phyloP scores from a whole-genome alignment of 1,140 invertebrate genomes.

The Cotesia typhae region DNA sequence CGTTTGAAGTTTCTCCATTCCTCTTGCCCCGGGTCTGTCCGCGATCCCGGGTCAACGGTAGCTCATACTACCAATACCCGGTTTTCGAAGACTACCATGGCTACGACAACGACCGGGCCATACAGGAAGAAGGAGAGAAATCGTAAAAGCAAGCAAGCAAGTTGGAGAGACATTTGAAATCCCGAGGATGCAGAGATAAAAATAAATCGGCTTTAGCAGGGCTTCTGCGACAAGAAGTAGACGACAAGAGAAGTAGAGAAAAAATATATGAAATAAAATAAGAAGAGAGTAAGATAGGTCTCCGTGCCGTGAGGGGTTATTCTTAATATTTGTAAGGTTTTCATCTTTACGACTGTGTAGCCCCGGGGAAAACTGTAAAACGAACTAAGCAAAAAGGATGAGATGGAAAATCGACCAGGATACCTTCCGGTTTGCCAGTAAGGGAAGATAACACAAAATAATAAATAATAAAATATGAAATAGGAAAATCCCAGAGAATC shows the following conservation, averaged over 20 bases:
- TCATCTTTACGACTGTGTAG: conserved; percentile 44
- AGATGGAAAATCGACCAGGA: conserved; percentile 21
- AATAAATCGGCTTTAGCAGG: conserved; percentile 56
- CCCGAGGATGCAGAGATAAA: conserved; percentile 49
- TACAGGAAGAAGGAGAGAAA: conserved; percentile 8
- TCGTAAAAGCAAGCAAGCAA: conserved; percentile 5
- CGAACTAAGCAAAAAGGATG: conserved; percentile 18
- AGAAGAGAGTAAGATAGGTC: conserved; percentile 33
- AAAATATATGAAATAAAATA: not conserved
- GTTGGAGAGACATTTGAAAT: conserved; percentile 40
- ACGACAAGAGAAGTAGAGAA: conserved; percentile 13
- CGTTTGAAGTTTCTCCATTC: conserved; percentile 28
- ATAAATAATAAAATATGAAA: conserved; percentile 23
- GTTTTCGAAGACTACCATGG: not conserved
- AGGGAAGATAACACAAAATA: not conserved
- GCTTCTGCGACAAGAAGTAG: conserved; percentile 42
- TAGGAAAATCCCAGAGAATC: conserved; percentile 45
- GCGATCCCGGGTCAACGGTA: conserved; percentile 15
- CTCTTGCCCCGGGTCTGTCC: not conserved
- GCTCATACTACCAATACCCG: conserved; percentile 3
- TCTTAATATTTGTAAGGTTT: conserved; percentile 61
- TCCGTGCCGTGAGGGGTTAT: conserved; percentile 49
- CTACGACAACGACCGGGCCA: not conserved
- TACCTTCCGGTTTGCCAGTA: not conserved
- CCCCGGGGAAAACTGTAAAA: conserved; percentile 15